A percentile compares a stretch with the other conserved stretches of the same genome.
Conservation (phyloP, 2,888 invertebrate genomes). For the Nomada flava region DNA sequence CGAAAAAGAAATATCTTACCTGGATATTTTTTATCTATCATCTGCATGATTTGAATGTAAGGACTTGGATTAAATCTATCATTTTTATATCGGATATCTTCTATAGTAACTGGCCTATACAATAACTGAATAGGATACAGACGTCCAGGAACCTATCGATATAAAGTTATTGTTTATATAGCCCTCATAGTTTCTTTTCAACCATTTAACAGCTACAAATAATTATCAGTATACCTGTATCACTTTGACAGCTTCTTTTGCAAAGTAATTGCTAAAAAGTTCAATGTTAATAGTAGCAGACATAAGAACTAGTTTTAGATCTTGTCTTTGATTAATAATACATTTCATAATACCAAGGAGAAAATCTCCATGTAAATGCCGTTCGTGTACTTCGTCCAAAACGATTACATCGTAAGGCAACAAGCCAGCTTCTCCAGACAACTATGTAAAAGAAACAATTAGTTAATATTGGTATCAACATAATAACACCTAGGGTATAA, state of each 20-base stretch:
- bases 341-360: constrained; percentile 97
- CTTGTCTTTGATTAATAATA: constrained; percentile 90
- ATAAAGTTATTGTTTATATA: constrained; percentile 37
- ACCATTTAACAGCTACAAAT: constrained; percentile 6
- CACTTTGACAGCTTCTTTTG: constrained; percentile 91
- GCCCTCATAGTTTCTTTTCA: not conserved
- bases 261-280: constrained; percentile 96
- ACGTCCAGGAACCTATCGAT: constrained; percentile 94
- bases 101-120: constrained; percentile 90
- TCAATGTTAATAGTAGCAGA: constrained; percentile 99
- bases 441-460: constrained; percentile 84
- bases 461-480: constrained; percentile 8
- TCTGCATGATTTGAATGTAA: constrained; percentile 95
- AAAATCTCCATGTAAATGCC: constrained; percentile 97
- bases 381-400: constrained; percentile 98
- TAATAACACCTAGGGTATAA: constrained; percentile 2
- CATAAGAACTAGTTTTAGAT: constrained; percentile 97
- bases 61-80: constrained; percentile 96
- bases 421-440: constrained; percentile 92
- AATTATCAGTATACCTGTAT: constrained; percentile 87
- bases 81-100: constrained; percentile 87
- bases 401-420: constrained; percentile 96
- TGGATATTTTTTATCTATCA: constrained; percentile 96
- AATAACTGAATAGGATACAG: constrained; percentile 96
- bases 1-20: constrained; percentile 83